Evolutionary conservation across 2,113 vertebrate species (phyloP), one percentile per base, ranked within the genome.

Genomic region (Sylvilagus bachmani): DNA sequence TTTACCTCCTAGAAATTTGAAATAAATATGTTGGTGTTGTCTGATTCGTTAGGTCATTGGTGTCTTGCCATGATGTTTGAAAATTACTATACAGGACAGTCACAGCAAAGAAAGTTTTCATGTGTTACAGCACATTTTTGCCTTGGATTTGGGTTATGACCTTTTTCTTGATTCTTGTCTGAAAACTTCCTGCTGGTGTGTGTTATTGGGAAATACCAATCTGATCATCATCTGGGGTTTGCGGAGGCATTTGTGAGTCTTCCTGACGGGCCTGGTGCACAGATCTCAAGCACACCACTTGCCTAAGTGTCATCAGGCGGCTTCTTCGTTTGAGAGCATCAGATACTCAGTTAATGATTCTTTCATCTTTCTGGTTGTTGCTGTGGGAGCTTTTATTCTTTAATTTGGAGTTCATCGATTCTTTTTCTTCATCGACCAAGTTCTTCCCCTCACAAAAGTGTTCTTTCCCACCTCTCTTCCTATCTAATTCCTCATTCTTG

Each of bases 311-410:
- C 91, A 96, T 87, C 75, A 75, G 19, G 92, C 77, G 93, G 66
- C 86, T 96, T 90, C 93, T 97, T 96, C 80, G 61, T 24, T 95
- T 96, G 86, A 96, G 93, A 90, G 93, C 93, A 93, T 95, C 95
- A 95, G 64, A 71, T 90, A 64, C n/a, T 61, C 84, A 66, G 71
- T 77, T 61, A 53, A 66, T 89, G 61, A 73, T 53, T 67, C 51
- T 89, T 93, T 78, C 36, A 44, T 81, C 83, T 79, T 55, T 90
- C 51, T 58, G 67, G n/a, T 94, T 73, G 84, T 80, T 89, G 75
- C 73, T 29, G 8, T 71, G 93, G 93, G 81, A 96, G 78, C 79
- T 93, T 61, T 97, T 94, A 53, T 27, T 88, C 66, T 97, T 96
- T 79, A 80, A 67, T 95, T 93, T 96, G 14, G 89, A 81, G 92